These are phyloP conservation scores for Pammene aurita DNA, from an alignment of 2,888 invertebrate species.

Conservation along the genomic window DNA sequence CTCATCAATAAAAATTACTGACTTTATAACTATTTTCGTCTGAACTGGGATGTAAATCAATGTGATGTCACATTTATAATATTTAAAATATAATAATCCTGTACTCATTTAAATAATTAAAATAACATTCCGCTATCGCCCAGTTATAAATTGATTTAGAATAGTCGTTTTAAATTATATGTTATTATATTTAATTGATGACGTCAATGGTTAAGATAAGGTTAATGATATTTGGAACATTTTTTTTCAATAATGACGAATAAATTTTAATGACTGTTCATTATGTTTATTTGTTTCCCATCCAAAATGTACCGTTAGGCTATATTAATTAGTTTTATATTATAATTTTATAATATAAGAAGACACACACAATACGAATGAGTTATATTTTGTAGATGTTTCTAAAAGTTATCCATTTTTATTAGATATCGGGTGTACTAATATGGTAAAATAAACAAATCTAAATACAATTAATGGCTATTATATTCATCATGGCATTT, in stretches of 20 bases:
- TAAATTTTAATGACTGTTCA: conserved; percentile 37
- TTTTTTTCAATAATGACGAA: conserved; percentile 31
- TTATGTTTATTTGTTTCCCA: conserved; percentile 27
- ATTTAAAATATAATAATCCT: conserved; percentile 17
- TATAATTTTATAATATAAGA: no score
- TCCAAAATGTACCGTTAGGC: not conserved
- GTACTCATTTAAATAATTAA: conserved; percentile 17
- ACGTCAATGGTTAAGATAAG: conserved; percentile 31
- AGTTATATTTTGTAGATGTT: no score
- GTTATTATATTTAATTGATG: conserved; percentile 31
- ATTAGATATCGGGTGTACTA: no score
- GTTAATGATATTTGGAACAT: conserved; percentile 31
- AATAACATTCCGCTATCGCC: conserved; percentile 34
- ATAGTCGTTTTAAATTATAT: conserved; percentile 19
- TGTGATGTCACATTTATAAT: not conserved
- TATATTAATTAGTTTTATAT: not conserved
- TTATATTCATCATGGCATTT: no score
- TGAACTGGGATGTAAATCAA: not conserved
- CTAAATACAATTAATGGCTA: no score
- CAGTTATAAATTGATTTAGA: conserved; percentile 16
- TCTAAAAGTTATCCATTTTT: no score
- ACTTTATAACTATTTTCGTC: not conserved
- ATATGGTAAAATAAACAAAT: no score
- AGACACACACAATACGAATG: no score
- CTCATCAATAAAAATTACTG: not conserved